Base-by-base conservation (phyloP, 2,888 invertebrate genomes). In the Synergus laeviventris region DNA sequence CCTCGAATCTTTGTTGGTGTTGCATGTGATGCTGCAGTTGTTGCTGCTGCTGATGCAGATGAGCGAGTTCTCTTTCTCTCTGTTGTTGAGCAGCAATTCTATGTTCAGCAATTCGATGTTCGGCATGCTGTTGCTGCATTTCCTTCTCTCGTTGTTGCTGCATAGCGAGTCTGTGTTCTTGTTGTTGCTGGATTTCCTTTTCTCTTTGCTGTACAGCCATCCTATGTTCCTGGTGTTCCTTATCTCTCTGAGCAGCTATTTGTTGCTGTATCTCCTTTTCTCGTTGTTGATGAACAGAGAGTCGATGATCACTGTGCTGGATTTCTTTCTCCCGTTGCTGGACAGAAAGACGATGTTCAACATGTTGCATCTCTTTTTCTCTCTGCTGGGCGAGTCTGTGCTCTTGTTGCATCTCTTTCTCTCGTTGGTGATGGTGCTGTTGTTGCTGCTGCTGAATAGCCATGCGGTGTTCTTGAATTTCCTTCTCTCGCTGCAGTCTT, bases 191-290 rank as follows among this genome's bases (percentile, higher is more conserved):
- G 87, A 91, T 87, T 77, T 92, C 92, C 24, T 86, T 86, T 64
- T 87, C 86, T 0, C 88, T 81, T 54, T 88, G 88, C 74, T 88
- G 85, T 9, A 85, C 88, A 0, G 88, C 87, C 60, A 89, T 76
- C 45, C 87, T 85, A 75, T 89, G 88, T 66, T 89, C 88, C 64
- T 88, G 87, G 62, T 89, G 89, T 76, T 91, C 90, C 59, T 89
- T 89, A 21, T 89, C 89, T 0, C 88, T 84, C 75, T 89, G 89
- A 0, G 87, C 87, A 2, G 86, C 85, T 11, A 89, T 86, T 64
- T 86, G 89, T 59, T 91, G 88, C 73, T 91, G 89, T 62, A 91
- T 89, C 75, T 92, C 92, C 38, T 87, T 89, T 39, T 89, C 88
- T 1, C 88, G 83, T 38, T 89, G 89, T n/a, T 88, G 86, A 76